Conservation (phyloP, 2,113 vertebrate species). For the Lophius piscatorius region DNA sequence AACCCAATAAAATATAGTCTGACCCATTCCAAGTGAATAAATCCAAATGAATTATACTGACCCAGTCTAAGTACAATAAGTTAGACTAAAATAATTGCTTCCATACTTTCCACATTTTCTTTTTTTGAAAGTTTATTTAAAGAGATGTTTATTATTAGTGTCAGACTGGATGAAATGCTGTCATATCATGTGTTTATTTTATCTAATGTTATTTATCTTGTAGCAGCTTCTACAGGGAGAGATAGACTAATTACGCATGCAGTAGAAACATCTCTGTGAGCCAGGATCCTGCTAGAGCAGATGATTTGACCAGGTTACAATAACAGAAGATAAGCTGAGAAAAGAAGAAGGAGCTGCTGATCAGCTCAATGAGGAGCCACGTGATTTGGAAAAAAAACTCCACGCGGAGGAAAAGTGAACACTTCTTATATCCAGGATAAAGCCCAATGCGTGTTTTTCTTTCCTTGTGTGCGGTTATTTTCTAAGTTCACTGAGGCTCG, state of each 20-base stretch:
- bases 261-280: conserved; percentile 51
- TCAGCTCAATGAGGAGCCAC: conserved; percentile 21
- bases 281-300: conserved; percentile 53
- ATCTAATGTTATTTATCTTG: not conserved
- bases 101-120: too few species aligned
- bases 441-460: not conserved
- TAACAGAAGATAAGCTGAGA: conserved; percentile 61
- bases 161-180: not conserved
- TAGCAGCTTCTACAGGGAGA: not conserved
- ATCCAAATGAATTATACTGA: too few species aligned
- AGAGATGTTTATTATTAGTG: too few species aligned
- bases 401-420: not conserved
- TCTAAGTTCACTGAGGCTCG: conserved; percentile 19
- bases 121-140: too few species aligned
- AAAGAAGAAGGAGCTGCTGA: conserved; percentile 40
- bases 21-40: too few species aligned
- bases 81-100: too few species aligned
- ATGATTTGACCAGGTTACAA: conserved; percentile 74
- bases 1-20: too few species aligned
- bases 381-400: not conserved
- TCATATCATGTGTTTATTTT: not conserved
- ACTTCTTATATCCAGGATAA: not conserved
- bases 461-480: not conserved
- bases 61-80: too few species aligned
- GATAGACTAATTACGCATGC: conserved; percentile 24